Evolutionary conservation across 1,140 invertebrate species (phyloP).

Genomic region (Trichonephila clavipes): DNA sequence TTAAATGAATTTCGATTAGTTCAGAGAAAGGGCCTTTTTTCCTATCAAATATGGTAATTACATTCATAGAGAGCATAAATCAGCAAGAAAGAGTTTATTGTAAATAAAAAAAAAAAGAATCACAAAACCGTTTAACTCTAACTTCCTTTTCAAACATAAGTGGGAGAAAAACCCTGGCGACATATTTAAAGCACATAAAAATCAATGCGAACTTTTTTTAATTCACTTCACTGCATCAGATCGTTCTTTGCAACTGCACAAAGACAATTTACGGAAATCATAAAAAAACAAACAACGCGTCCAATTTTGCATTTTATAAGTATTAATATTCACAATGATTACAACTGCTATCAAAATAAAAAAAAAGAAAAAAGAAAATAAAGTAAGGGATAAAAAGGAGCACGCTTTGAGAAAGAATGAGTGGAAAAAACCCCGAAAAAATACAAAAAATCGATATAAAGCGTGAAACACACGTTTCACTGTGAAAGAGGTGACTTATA

Average conservation of each 20-base stretch:
- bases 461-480: neutral
- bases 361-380: no score
- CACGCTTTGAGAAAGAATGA: neutral
- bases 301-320: conserved; percentile 28
- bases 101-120: neutral
- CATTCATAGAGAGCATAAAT: neutral
- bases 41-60: conserved; percentile 18
- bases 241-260: conserved; percentile 12
- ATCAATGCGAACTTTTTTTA: conserved; percentile 13
- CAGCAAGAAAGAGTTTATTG: conserved; percentile 2
- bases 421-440: conserved; percentile 13
- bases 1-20: conserved; percentile 39
- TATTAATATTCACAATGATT: conserved; percentile 35
- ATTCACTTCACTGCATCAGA: neutral
- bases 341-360: neutral
- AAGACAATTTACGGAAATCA: conserved; percentile 39
- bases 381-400: neutral
- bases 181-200: conserved; percentile 44
- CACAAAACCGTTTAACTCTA: neutral
- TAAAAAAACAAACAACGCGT: conserved; percentile 19
- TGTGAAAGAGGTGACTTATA: conserved; percentile 44
- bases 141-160: neutral
- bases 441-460: conserved; percentile 57
- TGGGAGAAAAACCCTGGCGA: neutral
- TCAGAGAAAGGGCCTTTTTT: neutral